These are phyloP conservation scores for Polydrusus pterygomalis DNA, from an alignment of 2,888 invertebrate genomes.

Conservation along the genomic window DNA sequence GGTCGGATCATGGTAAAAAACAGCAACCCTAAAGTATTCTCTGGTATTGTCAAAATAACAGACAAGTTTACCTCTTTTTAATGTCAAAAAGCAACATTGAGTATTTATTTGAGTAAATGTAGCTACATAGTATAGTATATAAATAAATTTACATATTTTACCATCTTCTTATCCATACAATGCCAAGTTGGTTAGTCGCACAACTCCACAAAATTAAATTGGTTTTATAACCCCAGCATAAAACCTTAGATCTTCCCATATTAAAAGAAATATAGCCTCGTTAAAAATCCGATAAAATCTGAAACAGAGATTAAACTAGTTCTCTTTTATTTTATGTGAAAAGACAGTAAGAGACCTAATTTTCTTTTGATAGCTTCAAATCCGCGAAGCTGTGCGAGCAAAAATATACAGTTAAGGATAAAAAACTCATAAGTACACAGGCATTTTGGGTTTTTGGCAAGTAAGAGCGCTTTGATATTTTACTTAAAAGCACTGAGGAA, in stretches of 20 bases:
- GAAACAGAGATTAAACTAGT: slow-evolving; percentile 25
- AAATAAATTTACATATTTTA: background rate
- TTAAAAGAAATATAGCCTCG: slow-evolving; percentile 19
- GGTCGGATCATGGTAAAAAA: no score
- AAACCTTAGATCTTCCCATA: slow-evolving; percentile 14
- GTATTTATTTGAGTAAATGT: no score
- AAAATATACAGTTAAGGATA: background rate
- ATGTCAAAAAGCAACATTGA: no score
- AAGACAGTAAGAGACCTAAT: slow-evolving; percentile 26
- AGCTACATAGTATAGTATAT: no score
- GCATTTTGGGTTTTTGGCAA: no score
- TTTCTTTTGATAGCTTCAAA: slow-evolving; percentile 15
- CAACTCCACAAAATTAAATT: slow-evolving; percentile 3
- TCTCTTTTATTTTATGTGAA: slow-evolving; percentile 20
- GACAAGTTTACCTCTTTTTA: no score
- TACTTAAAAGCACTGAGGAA: no score
- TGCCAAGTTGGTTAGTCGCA: slow-evolving; percentile 3
- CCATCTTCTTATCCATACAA: background rate
- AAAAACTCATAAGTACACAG: background rate
- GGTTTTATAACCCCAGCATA: background rate
- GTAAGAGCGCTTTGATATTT: no score
- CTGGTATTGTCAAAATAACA: no score
- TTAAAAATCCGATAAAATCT: slow-evolving; percentile 27
- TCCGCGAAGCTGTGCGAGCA: background rate
- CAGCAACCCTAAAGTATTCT: no score